phyloP scores from a whole-genome alignment of 1,140 invertebrate genomes.

The Drosophila kikkawai region DNA sequence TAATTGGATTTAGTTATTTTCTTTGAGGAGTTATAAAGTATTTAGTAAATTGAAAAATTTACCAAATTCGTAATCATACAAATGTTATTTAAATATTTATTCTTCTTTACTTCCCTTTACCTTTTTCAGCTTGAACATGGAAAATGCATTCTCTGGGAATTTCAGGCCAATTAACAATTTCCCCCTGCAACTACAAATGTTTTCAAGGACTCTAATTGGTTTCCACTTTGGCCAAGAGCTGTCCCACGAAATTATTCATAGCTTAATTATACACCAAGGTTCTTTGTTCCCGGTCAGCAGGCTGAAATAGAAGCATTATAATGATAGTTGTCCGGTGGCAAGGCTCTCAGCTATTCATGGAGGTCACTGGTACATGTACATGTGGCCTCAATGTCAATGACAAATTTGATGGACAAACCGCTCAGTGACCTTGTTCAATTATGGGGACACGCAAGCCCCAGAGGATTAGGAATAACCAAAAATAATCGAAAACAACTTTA shows the following conservation, averaged over 20 bases:
- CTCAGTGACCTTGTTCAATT: slow-evolving; percentile 25
- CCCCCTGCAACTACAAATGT: not conserved
- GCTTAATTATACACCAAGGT: slow-evolving; percentile 22
- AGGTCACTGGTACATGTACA: slow-evolving; percentile 28
- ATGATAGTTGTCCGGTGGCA: not conserved
- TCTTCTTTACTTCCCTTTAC: too few relatives aligned
- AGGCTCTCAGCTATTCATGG: slow-evolving; percentile 23
- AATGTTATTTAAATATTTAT: too few relatives aligned
- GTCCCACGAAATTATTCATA: slow-evolving; percentile 21
- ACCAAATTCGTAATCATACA: too few relatives aligned
- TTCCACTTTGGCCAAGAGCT: slow-evolving; percentile 8
- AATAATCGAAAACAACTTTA: slow-evolving; percentile 9
- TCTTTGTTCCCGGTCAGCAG: slow-evolving; percentile 10
- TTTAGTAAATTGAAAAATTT: not conserved
- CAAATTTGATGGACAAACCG: slow-evolving; percentile 17
- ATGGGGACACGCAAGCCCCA: slow-evolving; percentile 16
- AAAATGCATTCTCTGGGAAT: not conserved
- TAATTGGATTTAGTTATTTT: slow-evolving; percentile 3
- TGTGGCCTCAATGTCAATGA: slow-evolving; percentile 49
- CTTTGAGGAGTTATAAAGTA: too few relatives aligned
- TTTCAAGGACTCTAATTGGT: slow-evolving; percentile 22
- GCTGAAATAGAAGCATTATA: slow-evolving; percentile 15
- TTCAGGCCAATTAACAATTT: slow-evolving; percentile 3
- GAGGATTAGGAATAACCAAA: slow-evolving; percentile 1
- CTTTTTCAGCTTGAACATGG: not conserved